phyloP scores from a whole-genome alignment of 1,140 invertebrate genomes.

The Atta cephalotes region DNA sequence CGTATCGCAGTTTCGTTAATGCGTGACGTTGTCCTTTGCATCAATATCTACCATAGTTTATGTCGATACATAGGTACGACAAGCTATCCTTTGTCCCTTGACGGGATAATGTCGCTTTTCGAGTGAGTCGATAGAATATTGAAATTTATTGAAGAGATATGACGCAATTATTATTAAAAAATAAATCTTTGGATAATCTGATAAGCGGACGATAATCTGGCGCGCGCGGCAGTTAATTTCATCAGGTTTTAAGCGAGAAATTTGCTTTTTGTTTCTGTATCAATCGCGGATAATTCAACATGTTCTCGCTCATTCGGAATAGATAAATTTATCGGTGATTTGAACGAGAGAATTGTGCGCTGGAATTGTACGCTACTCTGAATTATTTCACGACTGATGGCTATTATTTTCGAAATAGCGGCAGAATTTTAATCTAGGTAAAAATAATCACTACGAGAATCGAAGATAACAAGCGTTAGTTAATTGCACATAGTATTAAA shows the following conservation, averaged over 20 bases:
- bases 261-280: conserved; percentile 31
- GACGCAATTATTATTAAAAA: conserved; percentile 26
- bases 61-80: conserved; percentile 42
- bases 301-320: background rate
- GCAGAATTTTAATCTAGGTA: conserved; percentile 16
- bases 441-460: conserved; percentile 19
- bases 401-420: background rate
- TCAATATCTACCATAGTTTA: conserved; percentile 34
- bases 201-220: conserved; percentile 20
- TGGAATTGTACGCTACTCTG: background rate
- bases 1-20: conserved; percentile 53
- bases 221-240: conserved; percentile 22
- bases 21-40: conserved; percentile 49
- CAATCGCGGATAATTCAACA: conserved; percentile 1
- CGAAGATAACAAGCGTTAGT: conserved; percentile 25
- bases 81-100: conserved; percentile 19
- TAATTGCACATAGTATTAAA: background rate
- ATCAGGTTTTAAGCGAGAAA: background rate
- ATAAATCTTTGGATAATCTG: conserved; percentile 42
- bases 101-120: conserved; percentile 1
- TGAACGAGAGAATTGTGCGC: conserved; percentile 9
- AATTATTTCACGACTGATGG: conserved; percentile 35
- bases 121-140: conserved; percentile 29
- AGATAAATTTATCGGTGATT: conserved; percentile 49
- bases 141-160: conserved; percentile 37